A percentile compares a stretch with the other conserved stretches of the same genome.
Evolutionary conservation across 1,140 invertebrate species (phyloP).

Genomic region (Papilio glaucus): DNA sequence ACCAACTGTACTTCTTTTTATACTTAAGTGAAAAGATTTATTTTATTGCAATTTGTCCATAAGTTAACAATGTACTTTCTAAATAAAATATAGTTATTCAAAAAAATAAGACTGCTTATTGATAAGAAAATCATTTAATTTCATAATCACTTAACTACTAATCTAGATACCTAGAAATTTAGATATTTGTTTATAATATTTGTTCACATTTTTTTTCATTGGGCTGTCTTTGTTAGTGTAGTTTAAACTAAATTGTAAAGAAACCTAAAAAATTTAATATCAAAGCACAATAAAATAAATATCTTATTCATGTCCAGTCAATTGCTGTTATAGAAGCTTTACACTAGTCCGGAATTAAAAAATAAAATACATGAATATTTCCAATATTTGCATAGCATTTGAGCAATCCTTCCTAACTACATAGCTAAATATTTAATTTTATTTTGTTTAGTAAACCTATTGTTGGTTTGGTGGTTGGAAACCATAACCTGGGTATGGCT

Average conservation of each 20-base stretch:
- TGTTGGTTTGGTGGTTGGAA: constrained; percentile 81
- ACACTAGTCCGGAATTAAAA: not conserved
- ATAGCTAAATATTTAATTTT: not conserved
- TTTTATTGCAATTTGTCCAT: not conserved
- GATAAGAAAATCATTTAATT: constrained; percentile 20
- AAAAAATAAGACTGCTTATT: not conserved
- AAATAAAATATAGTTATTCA: not conserved
- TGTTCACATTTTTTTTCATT: not conserved
- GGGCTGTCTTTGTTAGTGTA: not conserved
- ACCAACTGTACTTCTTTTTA: not conserved
- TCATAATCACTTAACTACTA: constrained; percentile 6
- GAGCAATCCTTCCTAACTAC: not conserved
- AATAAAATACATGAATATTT: not conserved
- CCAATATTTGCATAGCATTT: constrained; percentile 1
- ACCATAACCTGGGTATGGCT: constrained; percentile 80
- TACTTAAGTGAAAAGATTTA: not conserved
- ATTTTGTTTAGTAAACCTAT: constrained; percentile 45
- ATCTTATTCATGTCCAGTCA: not conserved
- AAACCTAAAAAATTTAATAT: not conserved
- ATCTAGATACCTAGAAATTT: not conserved
- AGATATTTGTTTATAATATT: not conserved
- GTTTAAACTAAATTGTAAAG: not conserved
- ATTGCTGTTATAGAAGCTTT: not conserved
- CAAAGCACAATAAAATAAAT: not conserved
- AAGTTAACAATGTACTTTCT: too few species aligned